Percentiles rank a stretch among this genome's conserved stretches.
Conservation (phyloP, 2,797 vertebrate species). For the Labroides dimidiatus region DNA sequence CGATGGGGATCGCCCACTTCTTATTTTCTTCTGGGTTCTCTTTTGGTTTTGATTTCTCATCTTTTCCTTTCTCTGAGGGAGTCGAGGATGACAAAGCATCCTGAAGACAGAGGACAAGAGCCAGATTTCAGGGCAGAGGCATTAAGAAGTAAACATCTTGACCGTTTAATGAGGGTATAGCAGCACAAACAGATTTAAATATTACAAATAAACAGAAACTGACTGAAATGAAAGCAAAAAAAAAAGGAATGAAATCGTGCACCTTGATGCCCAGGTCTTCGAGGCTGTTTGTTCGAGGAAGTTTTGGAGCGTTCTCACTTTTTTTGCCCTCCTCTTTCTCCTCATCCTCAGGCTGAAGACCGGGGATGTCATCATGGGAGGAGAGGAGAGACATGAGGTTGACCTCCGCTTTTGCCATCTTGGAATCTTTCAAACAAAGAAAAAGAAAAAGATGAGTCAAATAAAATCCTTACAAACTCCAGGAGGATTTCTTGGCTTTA, state of each 20-base stretch:
- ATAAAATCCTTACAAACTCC: too few species aligned
- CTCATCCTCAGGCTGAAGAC: slow-evolving; percentile 65
- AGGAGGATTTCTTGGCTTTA: neutral
- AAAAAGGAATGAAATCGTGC: neutral
- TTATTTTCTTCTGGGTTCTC: slow-evolving; percentile 76
- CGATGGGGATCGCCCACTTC: slow-evolving; percentile 91
- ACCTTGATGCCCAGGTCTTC: slow-evolving; percentile 92
- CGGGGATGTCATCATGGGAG: slow-evolving; percentile 75
- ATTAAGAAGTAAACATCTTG: neutral
- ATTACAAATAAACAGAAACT: too few species aligned
- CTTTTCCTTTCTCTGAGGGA: slow-evolving; percentile 60
- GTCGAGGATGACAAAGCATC: slow-evolving; percentile 57
- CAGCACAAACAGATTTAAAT: too few species aligned
- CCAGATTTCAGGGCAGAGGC: neutral
- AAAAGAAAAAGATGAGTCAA: neutral
- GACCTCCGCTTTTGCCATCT: slow-evolving; percentile 73
- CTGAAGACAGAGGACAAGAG: slow-evolving; percentile 49
- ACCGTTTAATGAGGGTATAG: too few species aligned
- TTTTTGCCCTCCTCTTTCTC: slow-evolving; percentile 64
- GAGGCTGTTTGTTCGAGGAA: slow-evolving; percentile 89
- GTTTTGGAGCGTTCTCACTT: slow-evolving; percentile 53
- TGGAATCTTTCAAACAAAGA: slow-evolving; percentile 73
- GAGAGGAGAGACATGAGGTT: slow-evolving; percentile 84
- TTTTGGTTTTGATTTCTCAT: slow-evolving; percentile 58
- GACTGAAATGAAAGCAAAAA: neutral